These are phyloP conservation scores for Lepisosteus oculatus DNA, from an alignment of 2,113 vertebrate genomes.

Conservation along the genomic window DNA sequence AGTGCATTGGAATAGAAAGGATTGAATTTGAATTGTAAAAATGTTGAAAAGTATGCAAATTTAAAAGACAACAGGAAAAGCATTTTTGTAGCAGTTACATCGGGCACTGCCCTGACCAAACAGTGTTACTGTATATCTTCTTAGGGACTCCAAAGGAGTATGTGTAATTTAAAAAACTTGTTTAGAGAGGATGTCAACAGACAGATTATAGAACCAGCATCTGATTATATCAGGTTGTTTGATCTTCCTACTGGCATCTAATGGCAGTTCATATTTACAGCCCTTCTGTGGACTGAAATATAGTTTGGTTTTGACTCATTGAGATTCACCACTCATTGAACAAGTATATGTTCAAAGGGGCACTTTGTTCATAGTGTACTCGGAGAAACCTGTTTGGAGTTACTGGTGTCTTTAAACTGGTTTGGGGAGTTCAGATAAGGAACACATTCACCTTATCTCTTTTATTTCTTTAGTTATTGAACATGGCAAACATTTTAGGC, in stretches of 20 bases:
- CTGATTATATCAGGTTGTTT: conserved; percentile 16
- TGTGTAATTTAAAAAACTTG: conserved; percentile 29
- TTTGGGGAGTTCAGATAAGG: conserved; percentile 35
- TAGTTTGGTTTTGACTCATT: conserved; percentile 21
- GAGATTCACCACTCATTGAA: conserved; percentile 13
- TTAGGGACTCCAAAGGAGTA: conserved; percentile 35
- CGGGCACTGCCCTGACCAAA: conserved; percentile 29
- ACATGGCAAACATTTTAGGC: conserved; percentile 29
- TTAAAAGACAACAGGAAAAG: not conserved
- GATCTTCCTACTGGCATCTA: conserved; percentile 15
- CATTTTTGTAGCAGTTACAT: not conserved
- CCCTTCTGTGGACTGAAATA: conserved; percentile 7
- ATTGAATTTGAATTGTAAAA: no score
- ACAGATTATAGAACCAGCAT: conserved; percentile 15
- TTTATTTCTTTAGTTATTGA: conserved; percentile 38
- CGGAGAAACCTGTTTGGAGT: not conserved
- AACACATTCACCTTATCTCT: conserved; percentile 34
- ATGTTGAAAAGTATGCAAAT: no score
- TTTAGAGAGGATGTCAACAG: conserved; percentile 32
- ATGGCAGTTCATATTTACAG: not conserved
- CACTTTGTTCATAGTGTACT: not conserved
- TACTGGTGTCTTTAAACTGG: conserved; percentile 9
- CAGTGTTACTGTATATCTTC: conserved; percentile 28
- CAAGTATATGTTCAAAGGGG: not conserved
- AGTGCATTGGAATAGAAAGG: no score